A percentile compares a stretch with the other conserved stretches of the same genome.
phyloP scores from a whole-genome alignment of 2,888 invertebrate genomes.

The Lamproptera curius region DNA sequence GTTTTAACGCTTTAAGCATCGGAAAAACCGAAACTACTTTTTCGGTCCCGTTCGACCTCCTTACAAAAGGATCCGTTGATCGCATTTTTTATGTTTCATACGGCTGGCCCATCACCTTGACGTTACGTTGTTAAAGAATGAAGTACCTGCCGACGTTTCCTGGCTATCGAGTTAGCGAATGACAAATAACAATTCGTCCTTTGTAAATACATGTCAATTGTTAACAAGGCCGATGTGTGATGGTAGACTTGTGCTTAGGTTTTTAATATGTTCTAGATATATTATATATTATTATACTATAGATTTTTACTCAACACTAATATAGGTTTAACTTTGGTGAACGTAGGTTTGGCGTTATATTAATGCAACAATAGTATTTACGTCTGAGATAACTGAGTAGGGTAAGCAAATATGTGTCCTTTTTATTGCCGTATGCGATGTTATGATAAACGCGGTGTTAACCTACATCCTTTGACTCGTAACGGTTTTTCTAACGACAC shows the following conservation, averaged over 20 bases:
- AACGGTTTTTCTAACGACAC: conserved; percentile 32
- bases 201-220: conserved; percentile 47
- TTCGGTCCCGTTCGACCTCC: neutral
- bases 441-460: conserved; percentile 24
- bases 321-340: too few relatives aligned
- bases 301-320: too few relatives aligned
- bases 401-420: conserved; percentile 20
- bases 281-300: too few relatives aligned
- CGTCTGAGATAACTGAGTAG: conserved; percentile 22
- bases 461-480: conserved; percentile 22
- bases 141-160: conserved; percentile 46
- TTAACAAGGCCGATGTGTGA: conserved; percentile 48
- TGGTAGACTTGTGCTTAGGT: too few relatives aligned
- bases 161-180: conserved; percentile 56
- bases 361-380: too few relatives aligned
- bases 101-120: conserved; percentile 44
- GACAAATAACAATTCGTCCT: conserved; percentile 52
- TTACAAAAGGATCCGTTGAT: conserved; percentile 25
- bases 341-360: too few relatives aligned
- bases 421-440: conserved; percentile 17
- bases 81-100: conserved; percentile 36
- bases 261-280: too few relatives aligned
- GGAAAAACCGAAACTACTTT: neutral
- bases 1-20: neutral
- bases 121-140: conserved; percentile 44